These are phyloP conservation scores for Micronisus gabar DNA, from an alignment of 2,113 vertebrate species.

Conservation along the genomic window DNA sequence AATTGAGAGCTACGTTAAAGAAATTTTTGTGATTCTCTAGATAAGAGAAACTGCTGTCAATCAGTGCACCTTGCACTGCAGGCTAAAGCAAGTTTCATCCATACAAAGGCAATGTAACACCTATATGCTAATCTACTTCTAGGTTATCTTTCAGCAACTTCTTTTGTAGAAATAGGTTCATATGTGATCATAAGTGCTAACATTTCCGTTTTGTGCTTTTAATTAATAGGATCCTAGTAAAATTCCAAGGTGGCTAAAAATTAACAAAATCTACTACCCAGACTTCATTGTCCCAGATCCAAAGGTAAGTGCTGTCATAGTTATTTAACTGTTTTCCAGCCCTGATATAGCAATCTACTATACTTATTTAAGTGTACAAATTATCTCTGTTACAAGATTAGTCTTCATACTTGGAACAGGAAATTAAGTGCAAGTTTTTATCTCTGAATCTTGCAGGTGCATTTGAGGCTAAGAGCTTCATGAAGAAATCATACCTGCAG, in stretches of 20 bases:
- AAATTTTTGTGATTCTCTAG: not conserved
- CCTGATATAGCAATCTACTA: not conserved
- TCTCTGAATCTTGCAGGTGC: conserved; percentile 9
- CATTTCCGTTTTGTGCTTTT: not conserved
- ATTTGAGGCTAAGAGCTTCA: conserved; percentile 1
- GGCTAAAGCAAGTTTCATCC: not conserved
- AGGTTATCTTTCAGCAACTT: not conserved
- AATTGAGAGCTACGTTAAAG: not conserved
- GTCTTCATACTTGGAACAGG: not conserved
- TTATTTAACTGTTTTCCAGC: not conserved
- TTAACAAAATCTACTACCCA: conserved; percentile 97
- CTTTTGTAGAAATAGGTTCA: not conserved
- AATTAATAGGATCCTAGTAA: conserved; percentile 87
- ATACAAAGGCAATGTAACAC: not conserved
- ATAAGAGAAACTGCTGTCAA: not conserved
- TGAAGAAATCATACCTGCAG: not conserved
- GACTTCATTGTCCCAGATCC: conserved; percentile 95
- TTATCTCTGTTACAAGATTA: not conserved
- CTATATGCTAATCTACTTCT: not conserved
- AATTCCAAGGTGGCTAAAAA: conserved; percentile 93
- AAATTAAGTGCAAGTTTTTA: not conserved
- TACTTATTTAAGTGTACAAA: not conserved
- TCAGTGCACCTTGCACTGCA: no score
- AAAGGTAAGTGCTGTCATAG: conserved; percentile 77
- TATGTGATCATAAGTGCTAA: not conserved